Conservation (phyloP, 1,140 invertebrate species). For the Saccostrea echinata region DNA sequence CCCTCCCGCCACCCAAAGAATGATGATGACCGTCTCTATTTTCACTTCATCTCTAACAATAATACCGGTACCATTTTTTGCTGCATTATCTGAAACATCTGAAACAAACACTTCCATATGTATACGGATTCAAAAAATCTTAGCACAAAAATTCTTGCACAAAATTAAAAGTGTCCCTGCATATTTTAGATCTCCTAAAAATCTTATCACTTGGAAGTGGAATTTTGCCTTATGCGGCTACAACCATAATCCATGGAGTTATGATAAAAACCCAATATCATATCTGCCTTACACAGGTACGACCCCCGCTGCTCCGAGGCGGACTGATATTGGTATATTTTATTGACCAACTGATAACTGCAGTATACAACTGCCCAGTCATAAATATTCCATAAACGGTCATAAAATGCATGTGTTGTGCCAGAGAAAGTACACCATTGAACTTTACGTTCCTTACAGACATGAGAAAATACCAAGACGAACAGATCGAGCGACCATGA, state of each 20-base stretch:
- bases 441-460: not conserved
- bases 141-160: not conserved
- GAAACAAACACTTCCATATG: constrained; percentile 14
- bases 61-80: constrained; percentile 52
- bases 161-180: not conserved
- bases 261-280: not conserved
- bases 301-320: not conserved
- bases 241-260: not conserved
- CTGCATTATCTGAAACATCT: not conserved
- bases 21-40: constrained; percentile 58
- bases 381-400: constrained; percentile 27
- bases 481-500: not conserved
- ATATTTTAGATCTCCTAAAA: not conserved
- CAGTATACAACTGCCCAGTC: constrained; percentile 21
- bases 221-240: not conserved
- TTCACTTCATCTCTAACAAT: constrained; percentile 51
- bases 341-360: constrained; percentile 4
- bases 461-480: not conserved
- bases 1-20: constrained; percentile 56
- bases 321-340: constrained; percentile 3
- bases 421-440: not conserved
- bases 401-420: constrained; percentile 1
- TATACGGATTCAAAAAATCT: not conserved
- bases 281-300: not conserved
- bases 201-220: not conserved